Evolutionary conservation across 2,113 vertebrate species (phyloP).

Genomic region (Panthera tigris): DNA sequence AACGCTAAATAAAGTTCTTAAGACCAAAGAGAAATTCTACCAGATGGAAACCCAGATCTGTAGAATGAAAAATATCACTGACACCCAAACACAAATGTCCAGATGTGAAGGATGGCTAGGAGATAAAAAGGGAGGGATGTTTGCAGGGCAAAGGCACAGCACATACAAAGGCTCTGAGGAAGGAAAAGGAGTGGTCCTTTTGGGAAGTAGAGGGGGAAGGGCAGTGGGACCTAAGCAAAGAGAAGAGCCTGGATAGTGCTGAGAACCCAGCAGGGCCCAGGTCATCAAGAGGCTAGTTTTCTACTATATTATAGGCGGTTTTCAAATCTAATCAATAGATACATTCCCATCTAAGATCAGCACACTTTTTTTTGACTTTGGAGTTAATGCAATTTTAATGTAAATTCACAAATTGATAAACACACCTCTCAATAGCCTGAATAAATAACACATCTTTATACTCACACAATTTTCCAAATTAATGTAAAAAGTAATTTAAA

Average conservation of each 20-base stretch:
- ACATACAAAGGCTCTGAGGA: background rate
- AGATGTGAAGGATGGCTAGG: background rate
- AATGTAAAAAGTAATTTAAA: background rate
- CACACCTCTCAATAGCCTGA: background rate
- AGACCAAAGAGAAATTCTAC: background rate
- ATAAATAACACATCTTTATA: background rate
- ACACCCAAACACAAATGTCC: background rate
- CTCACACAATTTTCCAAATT: background rate
- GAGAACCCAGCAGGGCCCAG: background rate
- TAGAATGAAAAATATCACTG: background rate
- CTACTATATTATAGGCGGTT: background rate
- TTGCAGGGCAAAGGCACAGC: background rate
- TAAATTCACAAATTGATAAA: background rate
- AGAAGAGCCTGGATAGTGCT: no score
- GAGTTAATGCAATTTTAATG: background rate
- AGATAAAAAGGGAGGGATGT: background rate
- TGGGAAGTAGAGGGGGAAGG: background rate
- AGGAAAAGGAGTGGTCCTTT: background rate
- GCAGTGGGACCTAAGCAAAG: background rate
- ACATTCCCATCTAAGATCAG: background rate
- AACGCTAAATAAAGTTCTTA: background rate
- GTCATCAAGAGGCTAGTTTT: background rate
- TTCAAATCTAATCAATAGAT: background rate
- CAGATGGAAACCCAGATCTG: background rate
- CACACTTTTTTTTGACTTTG: background rate